phyloP scores from a whole-genome alignment of 2,888 invertebrate species.

The Sminthurinus aureus region DNA sequence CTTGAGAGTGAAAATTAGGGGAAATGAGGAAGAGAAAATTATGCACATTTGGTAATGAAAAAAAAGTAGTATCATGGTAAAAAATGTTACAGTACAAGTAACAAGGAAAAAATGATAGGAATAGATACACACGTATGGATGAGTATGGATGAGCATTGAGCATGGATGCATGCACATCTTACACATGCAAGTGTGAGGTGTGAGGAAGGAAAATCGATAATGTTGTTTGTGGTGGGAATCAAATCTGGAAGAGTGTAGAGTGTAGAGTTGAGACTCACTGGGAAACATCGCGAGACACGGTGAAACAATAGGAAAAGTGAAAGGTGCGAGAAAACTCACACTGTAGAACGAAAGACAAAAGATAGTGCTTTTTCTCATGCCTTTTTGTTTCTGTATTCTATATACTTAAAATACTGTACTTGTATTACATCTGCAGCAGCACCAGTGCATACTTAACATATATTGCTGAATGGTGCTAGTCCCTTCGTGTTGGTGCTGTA shows the following conservation, averaged over 20 bases:
- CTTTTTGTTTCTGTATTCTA: background rate
- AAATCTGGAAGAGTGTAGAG: constrained; percentile 30
- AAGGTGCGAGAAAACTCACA: too few species aligned
- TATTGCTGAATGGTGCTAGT: too few species aligned
- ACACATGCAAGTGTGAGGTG: too few species aligned
- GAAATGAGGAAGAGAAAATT: too few species aligned
- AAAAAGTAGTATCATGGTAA: background rate
- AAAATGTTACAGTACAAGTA: background rate
- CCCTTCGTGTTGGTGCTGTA: too few species aligned
- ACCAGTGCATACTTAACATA: too few species aligned
- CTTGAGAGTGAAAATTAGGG: too few species aligned
- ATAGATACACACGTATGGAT: constrained; percentile 23
- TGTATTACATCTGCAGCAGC: too few species aligned
- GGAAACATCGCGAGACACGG: too few species aligned
- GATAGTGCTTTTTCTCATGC: background rate
- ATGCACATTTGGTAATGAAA: background rate
- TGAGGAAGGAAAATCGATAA: constrained; percentile 31
- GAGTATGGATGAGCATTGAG: background rate
- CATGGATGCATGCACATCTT: background rate
- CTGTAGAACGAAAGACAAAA: too few species aligned
- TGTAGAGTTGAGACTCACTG: background rate
- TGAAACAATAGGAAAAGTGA: too few species aligned
- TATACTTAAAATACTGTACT: too few species aligned
- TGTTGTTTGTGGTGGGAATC: constrained; percentile 37
- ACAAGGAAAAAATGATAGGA: constrained; percentile 15